Percentiles rank a stretch among this genome's conserved stretches.
These are phyloP conservation scores for Drosophila ezoana DNA, from an alignment of 2,888 invertebrate species.

Conservation along the genomic window DNA sequence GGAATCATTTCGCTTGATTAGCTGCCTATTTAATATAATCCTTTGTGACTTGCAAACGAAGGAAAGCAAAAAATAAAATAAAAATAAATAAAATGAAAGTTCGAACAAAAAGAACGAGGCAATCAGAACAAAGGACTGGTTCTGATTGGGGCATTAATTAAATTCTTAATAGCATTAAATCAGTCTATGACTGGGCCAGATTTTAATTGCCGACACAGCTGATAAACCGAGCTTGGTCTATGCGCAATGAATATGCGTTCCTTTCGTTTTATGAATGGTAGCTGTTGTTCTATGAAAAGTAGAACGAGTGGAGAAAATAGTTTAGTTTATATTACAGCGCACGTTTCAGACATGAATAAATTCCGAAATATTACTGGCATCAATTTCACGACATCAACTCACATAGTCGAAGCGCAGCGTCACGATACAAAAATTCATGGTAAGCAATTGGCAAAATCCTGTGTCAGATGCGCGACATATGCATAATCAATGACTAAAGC, in stretches of 20 bases:
- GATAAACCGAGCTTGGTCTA: constrained; percentile 23
- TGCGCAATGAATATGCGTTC: neutral
- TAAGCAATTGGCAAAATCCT: constrained; percentile 11
- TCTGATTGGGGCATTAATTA: constrained; percentile 50
- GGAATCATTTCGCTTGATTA: constrained; percentile 47
- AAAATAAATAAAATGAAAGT: neutral
- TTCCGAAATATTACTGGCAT: constrained; percentile 53
- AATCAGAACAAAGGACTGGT: constrained; percentile 23
- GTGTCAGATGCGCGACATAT: constrained; percentile 22
- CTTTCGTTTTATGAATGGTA: neutral
- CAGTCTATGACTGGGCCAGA: constrained; percentile 27
- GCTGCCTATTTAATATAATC: constrained; percentile 25
- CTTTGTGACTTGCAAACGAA: constrained; percentile 39
- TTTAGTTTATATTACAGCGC: constrained; percentile 41
- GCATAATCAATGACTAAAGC: constrained; percentile 64
- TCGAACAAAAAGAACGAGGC: constrained; percentile 8
- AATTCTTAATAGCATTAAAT: constrained; percentile 17
- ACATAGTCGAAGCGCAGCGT: neutral
- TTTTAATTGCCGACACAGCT: constrained; percentile 48
- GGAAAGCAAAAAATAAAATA: neutral
- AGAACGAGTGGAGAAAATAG: neutral
- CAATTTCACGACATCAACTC: constrained; percentile 37
- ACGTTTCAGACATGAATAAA: constrained; percentile 73
- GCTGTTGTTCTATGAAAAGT: neutral
- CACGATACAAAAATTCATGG: constrained; percentile 2